phyloP scores from a whole-genome alignment of 2,113 vertebrate species.

The Apistogramma diplotaenia region DNA sequence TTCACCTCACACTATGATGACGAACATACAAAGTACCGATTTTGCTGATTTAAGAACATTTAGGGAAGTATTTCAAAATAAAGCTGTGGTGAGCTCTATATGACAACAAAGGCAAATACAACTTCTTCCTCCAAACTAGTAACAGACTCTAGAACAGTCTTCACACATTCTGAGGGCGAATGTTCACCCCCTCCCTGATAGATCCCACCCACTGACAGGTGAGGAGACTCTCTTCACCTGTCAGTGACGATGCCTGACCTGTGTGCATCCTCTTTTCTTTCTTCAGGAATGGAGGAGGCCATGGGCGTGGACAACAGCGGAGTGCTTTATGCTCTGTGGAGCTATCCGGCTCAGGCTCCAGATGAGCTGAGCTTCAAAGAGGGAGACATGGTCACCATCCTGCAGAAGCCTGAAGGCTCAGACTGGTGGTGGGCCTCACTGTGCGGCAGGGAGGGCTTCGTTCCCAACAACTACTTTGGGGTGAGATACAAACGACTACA shows the following conservation, averaged over 20 bases:
- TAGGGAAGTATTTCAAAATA: background rate
- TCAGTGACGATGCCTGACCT: background rate
- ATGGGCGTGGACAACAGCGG: slow-evolving; percentile 87
- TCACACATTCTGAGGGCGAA: too few relatives aligned
- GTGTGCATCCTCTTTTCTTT: background rate
- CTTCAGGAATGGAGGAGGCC: slow-evolving; percentile 82
- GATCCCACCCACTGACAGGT: too few relatives aligned
- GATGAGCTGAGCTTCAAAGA: slow-evolving; percentile 89
- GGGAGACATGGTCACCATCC: slow-evolving; percentile 87
- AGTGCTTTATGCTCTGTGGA: slow-evolving; percentile 87
- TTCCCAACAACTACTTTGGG: slow-evolving; percentile 91
- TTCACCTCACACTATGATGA: background rate
- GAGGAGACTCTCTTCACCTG: too few relatives aligned
- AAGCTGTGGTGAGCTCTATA: background rate
- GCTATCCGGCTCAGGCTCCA: slow-evolving; percentile 81
- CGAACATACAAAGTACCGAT: background rate
- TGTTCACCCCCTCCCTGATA: too few relatives aligned
- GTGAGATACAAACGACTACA: slow-evolving; percentile 65
- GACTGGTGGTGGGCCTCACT: slow-evolving; percentile 91
- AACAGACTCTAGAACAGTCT: too few relatives aligned
- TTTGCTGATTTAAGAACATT: background rate
- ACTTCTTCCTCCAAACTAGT: background rate
- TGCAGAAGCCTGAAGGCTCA: slow-evolving; percentile 80
- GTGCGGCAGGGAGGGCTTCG: slow-evolving; percentile 86
- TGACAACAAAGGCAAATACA: background rate